Conservation (phyloP, 1,140 invertebrate genomes). For the Euura saliciscinereae region DNA sequence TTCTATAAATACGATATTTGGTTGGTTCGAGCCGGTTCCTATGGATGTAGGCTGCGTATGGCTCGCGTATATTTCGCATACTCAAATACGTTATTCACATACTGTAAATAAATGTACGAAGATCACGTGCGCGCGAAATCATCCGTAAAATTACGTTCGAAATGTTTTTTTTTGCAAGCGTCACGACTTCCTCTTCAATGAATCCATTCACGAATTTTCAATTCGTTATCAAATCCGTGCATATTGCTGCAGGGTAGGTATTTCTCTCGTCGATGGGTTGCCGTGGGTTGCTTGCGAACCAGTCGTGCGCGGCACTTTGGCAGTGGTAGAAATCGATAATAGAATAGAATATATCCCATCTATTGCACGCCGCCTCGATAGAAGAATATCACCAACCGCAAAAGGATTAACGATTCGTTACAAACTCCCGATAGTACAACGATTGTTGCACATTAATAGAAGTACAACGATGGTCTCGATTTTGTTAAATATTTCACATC, state of each 20-base stretch:
- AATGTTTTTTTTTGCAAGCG: too few species aligned
- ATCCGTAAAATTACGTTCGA: too few species aligned
- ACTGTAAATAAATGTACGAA: too few species aligned
- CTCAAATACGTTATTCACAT: too few species aligned
- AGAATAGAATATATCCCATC: neutral
- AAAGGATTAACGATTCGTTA: neutral
- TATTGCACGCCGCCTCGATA: neutral
- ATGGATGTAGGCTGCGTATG: too few species aligned
- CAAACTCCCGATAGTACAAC: too few species aligned
- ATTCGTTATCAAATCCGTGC: neutral
- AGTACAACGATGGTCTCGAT: neutral
- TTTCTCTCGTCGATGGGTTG: conserved; percentile 1
- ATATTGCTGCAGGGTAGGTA: neutral
- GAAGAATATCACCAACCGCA: neutral
- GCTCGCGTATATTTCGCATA: too few species aligned
- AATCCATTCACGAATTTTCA: neutral
- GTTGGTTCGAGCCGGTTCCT: too few species aligned
- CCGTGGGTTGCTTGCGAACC: neutral
- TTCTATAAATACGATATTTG: too few species aligned
- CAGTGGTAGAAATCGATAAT: conserved; percentile 7
- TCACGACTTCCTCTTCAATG: too few species aligned
- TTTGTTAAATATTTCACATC: neutral
- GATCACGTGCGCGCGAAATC: too few species aligned
- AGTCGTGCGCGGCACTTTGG: conserved; percentile 3
- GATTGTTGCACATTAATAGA: too few species aligned